A percentile compares a stretch with the other conserved stretches of the same genome.
Conservation (phyloP, 2,113 vertebrate species). For the Barnardius zonarius region DNA sequence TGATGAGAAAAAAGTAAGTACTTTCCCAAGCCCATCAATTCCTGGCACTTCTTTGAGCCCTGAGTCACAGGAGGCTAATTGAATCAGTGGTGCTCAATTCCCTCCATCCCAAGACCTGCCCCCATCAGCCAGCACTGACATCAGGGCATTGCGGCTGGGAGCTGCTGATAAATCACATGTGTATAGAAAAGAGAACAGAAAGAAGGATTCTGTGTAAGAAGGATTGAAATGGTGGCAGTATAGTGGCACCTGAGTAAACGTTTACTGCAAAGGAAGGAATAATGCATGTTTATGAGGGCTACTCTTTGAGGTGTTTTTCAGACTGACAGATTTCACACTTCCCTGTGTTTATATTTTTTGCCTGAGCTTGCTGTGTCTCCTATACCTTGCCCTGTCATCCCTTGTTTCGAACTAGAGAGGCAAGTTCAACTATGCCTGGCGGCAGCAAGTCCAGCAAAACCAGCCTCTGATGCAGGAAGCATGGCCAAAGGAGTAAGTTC, state of each 20-base stretch:
- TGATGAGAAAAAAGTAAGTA: constrained; percentile 11
- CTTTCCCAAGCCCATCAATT: constrained; percentile 49
- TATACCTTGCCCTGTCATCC: background rate
- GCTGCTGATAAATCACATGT: background rate
- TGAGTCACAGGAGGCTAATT: constrained; percentile 59
- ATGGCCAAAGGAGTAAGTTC: background rate
- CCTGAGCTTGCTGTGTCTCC: background rate
- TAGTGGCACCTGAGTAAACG: background rate
- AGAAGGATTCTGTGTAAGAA: background rate
- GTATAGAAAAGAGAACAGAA: accelerated
- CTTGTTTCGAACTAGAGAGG: background rate
- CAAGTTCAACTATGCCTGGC: background rate
- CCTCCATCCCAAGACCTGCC: background rate
- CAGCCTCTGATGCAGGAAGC: accelerated
- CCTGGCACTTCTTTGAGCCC: background rate
- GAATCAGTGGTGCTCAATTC: constrained; percentile 38
- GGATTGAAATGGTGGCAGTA: background rate
- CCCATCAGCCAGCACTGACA: background rate
- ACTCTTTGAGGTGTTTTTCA: background rate
- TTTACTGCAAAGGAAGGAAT: background rate
- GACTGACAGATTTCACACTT: background rate
- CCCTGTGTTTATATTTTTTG: background rate
- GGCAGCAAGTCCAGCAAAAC: background rate
- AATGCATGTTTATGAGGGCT: background rate
- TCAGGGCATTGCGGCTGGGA: background rate